These are phyloP conservation scores for Leucophenga montana DNA, from an alignment of 2,888 invertebrate species.

Conservation along the genomic window DNA sequence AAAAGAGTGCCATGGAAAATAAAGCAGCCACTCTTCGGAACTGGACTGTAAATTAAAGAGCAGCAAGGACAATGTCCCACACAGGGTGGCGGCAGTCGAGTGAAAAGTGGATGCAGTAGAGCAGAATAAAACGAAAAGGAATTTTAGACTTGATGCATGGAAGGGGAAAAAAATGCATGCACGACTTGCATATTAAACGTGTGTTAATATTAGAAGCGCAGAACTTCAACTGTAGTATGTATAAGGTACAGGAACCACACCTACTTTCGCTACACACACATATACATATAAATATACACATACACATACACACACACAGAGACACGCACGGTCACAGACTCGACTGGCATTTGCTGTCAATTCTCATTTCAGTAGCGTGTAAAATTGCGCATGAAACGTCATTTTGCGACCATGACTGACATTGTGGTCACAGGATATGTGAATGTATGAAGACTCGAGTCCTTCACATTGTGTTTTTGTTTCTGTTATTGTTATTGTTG, in stretches of 20 bases:
- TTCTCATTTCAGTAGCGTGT: constrained; percentile 45
- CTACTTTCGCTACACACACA: neutral
- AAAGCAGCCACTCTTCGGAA: no score
- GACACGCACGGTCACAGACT: no score
- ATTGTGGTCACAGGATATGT: constrained; percentile 33
- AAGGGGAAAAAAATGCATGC: constrained; percentile 56
- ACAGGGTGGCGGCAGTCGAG: no score
- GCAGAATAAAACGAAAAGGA: no score
- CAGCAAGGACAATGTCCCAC: no score
- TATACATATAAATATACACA: no score
- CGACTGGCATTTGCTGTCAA: constrained; percentile 45
- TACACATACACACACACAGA: no score
- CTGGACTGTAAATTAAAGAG: no score
- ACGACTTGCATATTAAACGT: constrained; percentile 67
- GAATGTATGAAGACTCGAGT: neutral
- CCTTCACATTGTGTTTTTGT: neutral
- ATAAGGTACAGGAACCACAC: neutral
- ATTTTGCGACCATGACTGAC: constrained; percentile 48
- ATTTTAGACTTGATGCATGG: constrained; percentile 15
- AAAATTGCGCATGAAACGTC: constrained; percentile 55
- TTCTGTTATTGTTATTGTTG: no score
- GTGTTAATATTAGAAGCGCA: constrained; percentile 65
- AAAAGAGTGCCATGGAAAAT: no score
- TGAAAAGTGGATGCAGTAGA: no score
- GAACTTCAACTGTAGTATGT: constrained; percentile 22